A percentile compares a stretch with the other conserved stretches of the same genome.
Conservation (phyloP, 2,888 invertebrate genomes). For the Aleiodes alternator region DNA sequence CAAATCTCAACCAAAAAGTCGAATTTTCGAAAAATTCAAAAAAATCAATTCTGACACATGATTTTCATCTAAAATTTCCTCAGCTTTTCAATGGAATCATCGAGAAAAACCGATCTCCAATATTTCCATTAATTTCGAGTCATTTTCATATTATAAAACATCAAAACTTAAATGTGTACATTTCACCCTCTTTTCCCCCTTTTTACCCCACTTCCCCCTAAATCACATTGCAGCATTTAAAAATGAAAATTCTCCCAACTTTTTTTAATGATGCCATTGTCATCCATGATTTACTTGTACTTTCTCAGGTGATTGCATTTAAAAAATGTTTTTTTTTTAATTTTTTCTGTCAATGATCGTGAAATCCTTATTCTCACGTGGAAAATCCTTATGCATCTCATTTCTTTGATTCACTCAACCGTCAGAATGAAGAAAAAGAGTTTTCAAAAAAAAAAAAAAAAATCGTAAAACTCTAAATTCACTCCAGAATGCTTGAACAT, state of each 20-base stretch:
- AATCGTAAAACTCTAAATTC: neutral
- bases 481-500: neutral
- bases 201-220: too few species aligned
- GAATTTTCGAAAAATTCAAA: too few species aligned
- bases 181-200: too few species aligned
- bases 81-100: too few species aligned
- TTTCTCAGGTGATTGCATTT: constrained; percentile 33
- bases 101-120: too few species aligned
- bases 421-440: constrained; percentile 10
- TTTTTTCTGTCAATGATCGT: neutral
- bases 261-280: constrained; percentile 19
- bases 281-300: constrained; percentile 30
- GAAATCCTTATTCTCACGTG: constrained; percentile 10
- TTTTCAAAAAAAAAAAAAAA: neutral
- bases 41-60: too few species aligned
- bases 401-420: constrained; percentile 25
- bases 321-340: constrained; percentile 1
- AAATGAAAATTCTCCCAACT: neutral
- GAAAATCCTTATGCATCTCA: constrained; percentile 3
- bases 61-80: too few species aligned
- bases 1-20: too few species aligned
- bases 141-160: too few species aligned
- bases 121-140: too few species aligned
- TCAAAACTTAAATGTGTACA: too few species aligned
- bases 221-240: neutral